Evolutionary conservation across 2,113 vertebrate genomes (phyloP).

Genomic region (Manacus vitellinus): DNA sequence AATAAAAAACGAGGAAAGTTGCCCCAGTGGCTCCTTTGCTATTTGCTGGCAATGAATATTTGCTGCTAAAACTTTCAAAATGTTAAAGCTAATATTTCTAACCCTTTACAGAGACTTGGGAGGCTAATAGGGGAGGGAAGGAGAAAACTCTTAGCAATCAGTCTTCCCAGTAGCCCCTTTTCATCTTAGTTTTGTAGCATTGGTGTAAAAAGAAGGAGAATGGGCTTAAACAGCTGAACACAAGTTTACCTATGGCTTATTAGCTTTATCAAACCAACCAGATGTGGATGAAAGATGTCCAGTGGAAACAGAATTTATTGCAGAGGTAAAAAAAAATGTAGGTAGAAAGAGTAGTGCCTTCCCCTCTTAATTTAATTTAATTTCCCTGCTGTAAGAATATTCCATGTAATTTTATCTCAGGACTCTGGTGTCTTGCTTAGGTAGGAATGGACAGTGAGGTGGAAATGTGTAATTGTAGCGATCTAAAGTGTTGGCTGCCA

Average conservation of each 20-base stretch:
- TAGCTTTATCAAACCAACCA: not conserved
- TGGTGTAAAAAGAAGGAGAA: not conserved
- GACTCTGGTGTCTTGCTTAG: not conserved
- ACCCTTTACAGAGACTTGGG: not conserved
- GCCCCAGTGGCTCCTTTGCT: not conserved
- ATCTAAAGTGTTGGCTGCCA: not conserved
- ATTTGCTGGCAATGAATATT: not conserved
- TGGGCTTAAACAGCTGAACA: not conserved
- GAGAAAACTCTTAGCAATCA: not conserved
- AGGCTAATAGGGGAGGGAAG: not conserved
- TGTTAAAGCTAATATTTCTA: not conserved
- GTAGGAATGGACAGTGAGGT: not conserved
- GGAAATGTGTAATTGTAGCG: rapidly evolving
- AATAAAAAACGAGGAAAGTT: not conserved
- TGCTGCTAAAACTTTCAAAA: not conserved
- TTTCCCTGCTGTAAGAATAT: not conserved
- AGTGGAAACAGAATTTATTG: not conserved
- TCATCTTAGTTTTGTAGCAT: not conserved
- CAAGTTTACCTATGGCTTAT: not conserved
- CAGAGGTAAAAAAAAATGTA: not conserved
- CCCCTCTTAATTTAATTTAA: not conserved
- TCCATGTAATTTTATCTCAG: not conserved
- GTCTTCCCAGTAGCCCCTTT: not conserved
- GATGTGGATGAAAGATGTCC: not conserved
- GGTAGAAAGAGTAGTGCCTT: not conserved